Evolutionary conservation across 2,797 vertebrate species (phyloP).

Genomic region (Lagocephalus sceleratus): DNA sequence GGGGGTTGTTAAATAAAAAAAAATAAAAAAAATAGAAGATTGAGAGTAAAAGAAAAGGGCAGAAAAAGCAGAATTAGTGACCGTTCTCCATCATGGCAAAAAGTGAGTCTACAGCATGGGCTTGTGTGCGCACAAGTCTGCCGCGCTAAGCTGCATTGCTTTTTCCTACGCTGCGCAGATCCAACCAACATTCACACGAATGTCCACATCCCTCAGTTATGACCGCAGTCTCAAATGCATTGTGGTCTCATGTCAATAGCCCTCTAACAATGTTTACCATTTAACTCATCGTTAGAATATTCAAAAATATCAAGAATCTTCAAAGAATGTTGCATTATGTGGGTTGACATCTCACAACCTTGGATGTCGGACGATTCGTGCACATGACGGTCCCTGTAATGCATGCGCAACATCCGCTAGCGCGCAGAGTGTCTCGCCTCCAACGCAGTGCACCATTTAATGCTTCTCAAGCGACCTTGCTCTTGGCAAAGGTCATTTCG

Average conservation of each 20-base stretch:
- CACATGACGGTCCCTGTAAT: conserved; percentile 98
- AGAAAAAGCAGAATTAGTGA: conserved; percentile 85
- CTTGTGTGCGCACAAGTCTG: conserved; percentile 90
- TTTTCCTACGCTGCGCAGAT: conserved; percentile 98
- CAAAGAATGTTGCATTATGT: not conserved
- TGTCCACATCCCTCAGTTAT: conserved; percentile 91
- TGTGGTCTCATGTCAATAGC: conserved; percentile 17
- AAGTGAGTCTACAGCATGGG: conserved; percentile 99
- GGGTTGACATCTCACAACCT: conserved; percentile 83
- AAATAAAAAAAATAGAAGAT: conserved; percentile 78
- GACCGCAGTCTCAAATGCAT: conserved; percentile 37
- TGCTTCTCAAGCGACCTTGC: conserved; percentile 61
- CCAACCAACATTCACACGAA: conserved; percentile 89
- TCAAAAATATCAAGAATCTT: not conserved
- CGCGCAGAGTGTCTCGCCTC: conserved; percentile 36
- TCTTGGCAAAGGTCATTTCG: conserved; percentile 72
- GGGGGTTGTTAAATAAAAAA: conserved; percentile 70
- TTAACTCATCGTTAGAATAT: not conserved
- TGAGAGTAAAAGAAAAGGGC: conserved; percentile 77
- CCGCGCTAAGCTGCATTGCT: conserved; percentile 94
- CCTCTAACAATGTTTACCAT: not conserved
- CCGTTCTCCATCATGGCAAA: conserved; percentile 86
- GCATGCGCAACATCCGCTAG: conserved; percentile 87
- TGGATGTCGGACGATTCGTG: conserved; percentile 84
- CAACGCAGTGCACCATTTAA: conserved; percentile 45